phyloP scores from a whole-genome alignment of 1,140 invertebrate genomes.

The Penaeus chinensis region DNA sequence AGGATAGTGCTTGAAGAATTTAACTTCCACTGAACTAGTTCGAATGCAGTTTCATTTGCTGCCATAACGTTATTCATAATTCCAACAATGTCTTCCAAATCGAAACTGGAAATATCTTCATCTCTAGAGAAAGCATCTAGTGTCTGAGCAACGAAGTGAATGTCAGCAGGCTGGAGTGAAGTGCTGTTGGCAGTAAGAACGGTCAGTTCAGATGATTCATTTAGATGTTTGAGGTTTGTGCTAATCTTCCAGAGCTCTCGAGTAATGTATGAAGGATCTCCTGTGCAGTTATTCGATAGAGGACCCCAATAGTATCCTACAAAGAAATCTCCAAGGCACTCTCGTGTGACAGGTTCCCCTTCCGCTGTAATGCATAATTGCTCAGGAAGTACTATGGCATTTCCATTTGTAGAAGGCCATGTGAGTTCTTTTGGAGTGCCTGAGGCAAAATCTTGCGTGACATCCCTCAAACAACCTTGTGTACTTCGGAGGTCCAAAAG shows the following conservation, averaged over 20 bases:
- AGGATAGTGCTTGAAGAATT: conserved; percentile 53
- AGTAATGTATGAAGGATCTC: conserved; percentile 40
- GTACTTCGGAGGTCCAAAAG: conserved; percentile 35
- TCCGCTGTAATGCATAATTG: conserved; percentile 53
- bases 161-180: conserved; percentile 42
- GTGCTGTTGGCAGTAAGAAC: conserved; percentile 24
- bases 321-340: conserved; percentile 54
- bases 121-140: conserved; percentile 23
- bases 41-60: conserved; percentile 22
- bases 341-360: conserved; percentile 53
- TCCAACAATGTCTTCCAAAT: conserved; percentile 50
- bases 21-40: conserved; percentile 32
- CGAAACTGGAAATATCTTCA: neutral
- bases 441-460: conserved; percentile 5
- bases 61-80: conserved; percentile 51
- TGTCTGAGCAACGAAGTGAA: conserved; percentile 46
- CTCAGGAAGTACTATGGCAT: conserved; percentile 35
- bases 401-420: conserved; percentile 28
- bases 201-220: neutral
- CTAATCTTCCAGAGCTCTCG: conserved; percentile 32
- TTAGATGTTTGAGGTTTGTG: neutral
- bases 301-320: conserved; percentile 52
- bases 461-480: conserved; percentile 11
- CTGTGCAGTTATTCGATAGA: conserved; percentile 31
- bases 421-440: conserved; percentile 32